Conservation (phyloP, 2,888 invertebrate genomes). For the Caenorhabditis panamensis region DNA sequence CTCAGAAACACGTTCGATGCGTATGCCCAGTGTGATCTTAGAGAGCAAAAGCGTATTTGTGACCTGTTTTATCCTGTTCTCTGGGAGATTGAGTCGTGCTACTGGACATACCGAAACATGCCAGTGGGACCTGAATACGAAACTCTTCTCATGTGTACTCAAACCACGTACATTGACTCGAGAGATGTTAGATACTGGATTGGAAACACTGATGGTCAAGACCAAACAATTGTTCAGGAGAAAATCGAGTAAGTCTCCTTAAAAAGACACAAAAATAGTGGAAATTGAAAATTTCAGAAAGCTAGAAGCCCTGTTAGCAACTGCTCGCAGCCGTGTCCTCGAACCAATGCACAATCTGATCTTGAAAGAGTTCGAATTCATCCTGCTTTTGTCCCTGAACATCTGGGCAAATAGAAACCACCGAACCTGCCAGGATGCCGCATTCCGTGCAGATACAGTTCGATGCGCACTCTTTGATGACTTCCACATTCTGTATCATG, state of each 20-base stretch:
- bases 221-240: neutral
- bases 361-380: slow-evolving; percentile 56
- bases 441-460: slow-evolving; percentile 20
- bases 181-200: slow-evolving; percentile 40
- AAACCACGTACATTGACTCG: slow-evolving; percentile 54
- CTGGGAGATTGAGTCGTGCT: slow-evolving; percentile 57
- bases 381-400: slow-evolving; percentile 43
- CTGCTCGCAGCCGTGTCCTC: slow-evolving; percentile 15
- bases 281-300: neutral
- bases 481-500: slow-evolving; percentile 52
- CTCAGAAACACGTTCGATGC: slow-evolving; percentile 38
- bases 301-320: slow-evolving; percentile 22
- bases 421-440: neutral
- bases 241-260: slow-evolving; percentile 13
- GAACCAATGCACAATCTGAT: slow-evolving; percentile 51
- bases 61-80: slow-evolving; percentile 48
- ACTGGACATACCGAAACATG: slow-evolving; percentile 59
- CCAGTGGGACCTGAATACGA: slow-evolving; percentile 19
- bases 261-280: neutral
- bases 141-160: slow-evolving; percentile 43
- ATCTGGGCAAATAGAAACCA: slow-evolving; percentile 55
- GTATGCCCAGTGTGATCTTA: slow-evolving; percentile 22
- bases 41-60: slow-evolving; percentile 47
- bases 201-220: slow-evolving; percentile 22
- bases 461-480: slow-evolving; percentile 42